These are phyloP conservation scores for Phyllotreta striolata DNA, from an alignment of 2,888 invertebrate genomes.

Conservation along the genomic window DNA sequence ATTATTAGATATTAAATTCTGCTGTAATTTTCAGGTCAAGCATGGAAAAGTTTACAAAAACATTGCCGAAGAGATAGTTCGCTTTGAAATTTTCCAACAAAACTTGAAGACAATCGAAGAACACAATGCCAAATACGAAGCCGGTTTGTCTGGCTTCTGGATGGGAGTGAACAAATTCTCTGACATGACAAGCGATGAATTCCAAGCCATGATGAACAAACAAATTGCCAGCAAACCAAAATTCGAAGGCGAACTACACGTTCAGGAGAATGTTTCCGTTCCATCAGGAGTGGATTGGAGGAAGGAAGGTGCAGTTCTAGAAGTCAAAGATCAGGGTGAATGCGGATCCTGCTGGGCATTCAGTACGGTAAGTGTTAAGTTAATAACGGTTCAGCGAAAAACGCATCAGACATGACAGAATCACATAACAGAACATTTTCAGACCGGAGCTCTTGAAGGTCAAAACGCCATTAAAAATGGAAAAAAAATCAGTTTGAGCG, in stretches of 20 bases:
- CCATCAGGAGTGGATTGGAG: constrained; percentile 15
- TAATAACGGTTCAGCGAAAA: neutral
- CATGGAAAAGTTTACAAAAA: no score
- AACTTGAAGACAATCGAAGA: no score
- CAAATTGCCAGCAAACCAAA: neutral
- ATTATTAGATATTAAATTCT: no score
- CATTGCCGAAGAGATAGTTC: no score
- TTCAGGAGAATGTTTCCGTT: neutral
- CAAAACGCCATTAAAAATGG: constrained; percentile 84
- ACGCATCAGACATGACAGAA: no score
- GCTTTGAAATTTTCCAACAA: no score
- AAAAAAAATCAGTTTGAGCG: constrained; percentile 80
- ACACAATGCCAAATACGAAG: no score
- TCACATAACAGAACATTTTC: constrained; percentile 33
- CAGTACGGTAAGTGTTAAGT: constrained; percentile 21
- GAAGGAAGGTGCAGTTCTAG: constrained; percentile 15
- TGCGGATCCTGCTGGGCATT: constrained; percentile 20
- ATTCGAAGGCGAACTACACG: neutral
- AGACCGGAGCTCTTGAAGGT: constrained; percentile 89
- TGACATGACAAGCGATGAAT: constrained; percentile 41
- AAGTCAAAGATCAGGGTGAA: constrained; percentile 21
- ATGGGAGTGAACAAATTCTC: constrained; percentile 40
- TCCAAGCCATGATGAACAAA: constrained; percentile 13
- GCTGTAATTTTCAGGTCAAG: no score
- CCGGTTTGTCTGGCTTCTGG: no score